Base-by-base conservation (phyloP, 2,113 vertebrate species). In the Neolamprologus kungweensis region DNA sequence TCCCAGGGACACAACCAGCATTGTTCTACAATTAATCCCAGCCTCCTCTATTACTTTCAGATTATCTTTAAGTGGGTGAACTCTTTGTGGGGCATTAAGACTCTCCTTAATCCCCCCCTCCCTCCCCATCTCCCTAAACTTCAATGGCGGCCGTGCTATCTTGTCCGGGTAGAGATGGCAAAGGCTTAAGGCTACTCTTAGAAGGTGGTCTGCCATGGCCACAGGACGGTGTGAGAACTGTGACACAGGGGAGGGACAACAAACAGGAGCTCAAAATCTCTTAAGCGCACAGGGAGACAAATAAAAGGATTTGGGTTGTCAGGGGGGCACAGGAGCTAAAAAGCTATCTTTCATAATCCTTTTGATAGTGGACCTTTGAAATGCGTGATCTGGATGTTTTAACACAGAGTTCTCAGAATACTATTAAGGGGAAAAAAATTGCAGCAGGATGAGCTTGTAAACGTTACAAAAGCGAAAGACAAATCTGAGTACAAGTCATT, bases 21-120 rank as follows among this genome's bases (percentile, higher is more conserved):
- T 96, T 97, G 96, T 97, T 96, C 95, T 95, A 93, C 96, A 96
- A 97, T 97, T 96, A 97, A 97, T 97, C 96, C 96, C 93, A 95
- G 96, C 93, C 95, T 96, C 96, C 96, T 97, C 96, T 96, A 96
- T 97, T 96, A 96, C 96, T 97, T 97, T 97, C 96, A 97, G 97
- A 97, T 97, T 97, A 97, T 97, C 96, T 95, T 96, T 96, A 96
- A 97, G 95, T 97, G 96, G 95, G 94, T 95, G 94, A 96, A 96
- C 94, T 95, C 96, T 96, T 96, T 96, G 96, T 95, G 96, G 91
- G 87, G 93, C 95, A 96, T 94, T 93, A 94, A 94, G 95, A 92
- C 94, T 95, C 95, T 96, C 89, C 93, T 92, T 95, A 96, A 96
- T 95, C 94, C 85, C 84, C 51, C 83, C 83, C 71, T 80, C 79